Percentiles rank a stretch among this genome's conserved stretches.
These are phyloP conservation scores for Anarsia innoxiella DNA, from an alignment of 2,888 invertebrate species.

Conservation along the genomic window DNA sequence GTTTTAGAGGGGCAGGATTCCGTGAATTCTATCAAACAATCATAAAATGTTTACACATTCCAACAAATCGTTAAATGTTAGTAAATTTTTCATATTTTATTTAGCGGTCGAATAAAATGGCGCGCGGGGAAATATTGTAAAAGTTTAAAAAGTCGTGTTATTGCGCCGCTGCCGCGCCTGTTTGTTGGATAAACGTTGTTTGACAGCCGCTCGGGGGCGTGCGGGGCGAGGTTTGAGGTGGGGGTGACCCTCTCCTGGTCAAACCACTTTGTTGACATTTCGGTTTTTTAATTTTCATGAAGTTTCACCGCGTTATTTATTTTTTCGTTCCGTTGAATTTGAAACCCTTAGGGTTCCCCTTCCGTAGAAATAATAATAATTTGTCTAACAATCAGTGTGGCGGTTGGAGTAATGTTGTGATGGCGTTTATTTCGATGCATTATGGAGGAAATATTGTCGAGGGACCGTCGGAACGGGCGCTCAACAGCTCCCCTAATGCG, in stretches of 20 bases:
- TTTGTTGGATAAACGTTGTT: conserved; percentile 65
- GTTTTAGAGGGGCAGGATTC: conserved; percentile 2
- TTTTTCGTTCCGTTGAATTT: conserved; percentile 29
- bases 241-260: conserved; percentile 28
- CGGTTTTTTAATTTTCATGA: conserved; percentile 44
- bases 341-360: conserved; percentile 18
- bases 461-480: conserved; percentile 33
- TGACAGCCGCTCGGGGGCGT: conserved; percentile 40
- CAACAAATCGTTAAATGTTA: conserved; percentile 14
- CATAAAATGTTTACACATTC: conserved; percentile 37
- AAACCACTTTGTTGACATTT: conserved; percentile 50
- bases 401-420: conserved; percentile 37
- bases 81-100: conserved; percentile 15
- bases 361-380: conserved; percentile 25
- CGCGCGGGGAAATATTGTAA: conserved; percentile 47
- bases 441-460: conserved; percentile 47
- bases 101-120: conserved; percentile 31
- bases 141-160: conserved; percentile 57
- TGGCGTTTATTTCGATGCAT: conserved; percentile 53
- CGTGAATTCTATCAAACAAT: conserved; percentile 4
- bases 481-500: conserved; percentile 47
- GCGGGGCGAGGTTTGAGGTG: conserved; percentile 18
- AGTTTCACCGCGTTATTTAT: conserved; percentile 29
- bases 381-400: conserved; percentile 27
- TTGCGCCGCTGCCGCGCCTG: conserved; percentile 49